Percentiles rank a stretch among this genome's conserved stretches.
Conservation (phyloP, 2,888 invertebrate species). For the Lasioglossum zephyrum region DNA sequence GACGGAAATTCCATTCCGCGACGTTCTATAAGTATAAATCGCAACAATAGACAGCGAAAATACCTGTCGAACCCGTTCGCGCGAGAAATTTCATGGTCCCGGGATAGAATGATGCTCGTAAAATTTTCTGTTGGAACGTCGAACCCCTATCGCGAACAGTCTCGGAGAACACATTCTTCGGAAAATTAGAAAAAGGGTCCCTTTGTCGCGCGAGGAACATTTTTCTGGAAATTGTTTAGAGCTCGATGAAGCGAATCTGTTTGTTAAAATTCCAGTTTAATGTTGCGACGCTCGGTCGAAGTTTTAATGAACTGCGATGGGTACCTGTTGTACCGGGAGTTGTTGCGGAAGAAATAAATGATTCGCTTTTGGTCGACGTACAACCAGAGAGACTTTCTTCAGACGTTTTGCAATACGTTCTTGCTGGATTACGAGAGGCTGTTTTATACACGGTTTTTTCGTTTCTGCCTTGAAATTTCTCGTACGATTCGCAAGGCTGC, state of each 20-base stretch:
- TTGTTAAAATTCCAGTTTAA: not conserved
- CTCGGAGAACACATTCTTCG: not conserved
- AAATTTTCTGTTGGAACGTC: not conserved
- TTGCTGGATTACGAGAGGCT: not conserved
- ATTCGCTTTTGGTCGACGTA: not conserved
- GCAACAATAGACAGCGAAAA: not conserved
- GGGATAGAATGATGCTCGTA: not conserved
- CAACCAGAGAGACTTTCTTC: not conserved
- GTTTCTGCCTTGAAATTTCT: not conserved
- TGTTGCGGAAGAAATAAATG: too few relatives aligned
- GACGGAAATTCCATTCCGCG: not conserved
- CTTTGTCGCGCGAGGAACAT: not conserved
- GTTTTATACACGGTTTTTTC: not conserved
- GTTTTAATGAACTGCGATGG: not conserved
- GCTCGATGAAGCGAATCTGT: not conserved
- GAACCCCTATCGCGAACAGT: not conserved
- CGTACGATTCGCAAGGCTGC: not conserved
- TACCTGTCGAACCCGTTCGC: not conserved
- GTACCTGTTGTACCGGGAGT: too few relatives aligned
- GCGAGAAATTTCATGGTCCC: slow-evolving; percentile 21
- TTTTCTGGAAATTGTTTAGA: not conserved
- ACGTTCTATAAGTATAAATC: not conserved
- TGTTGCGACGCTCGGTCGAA: not conserved
- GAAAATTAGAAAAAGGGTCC: not conserved
- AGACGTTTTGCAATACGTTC: not conserved